These are phyloP conservation scores for Anisognathus igniventris DNA, from an alignment of 2,797 vertebrate genomes.

Conservation along the genomic window DNA sequence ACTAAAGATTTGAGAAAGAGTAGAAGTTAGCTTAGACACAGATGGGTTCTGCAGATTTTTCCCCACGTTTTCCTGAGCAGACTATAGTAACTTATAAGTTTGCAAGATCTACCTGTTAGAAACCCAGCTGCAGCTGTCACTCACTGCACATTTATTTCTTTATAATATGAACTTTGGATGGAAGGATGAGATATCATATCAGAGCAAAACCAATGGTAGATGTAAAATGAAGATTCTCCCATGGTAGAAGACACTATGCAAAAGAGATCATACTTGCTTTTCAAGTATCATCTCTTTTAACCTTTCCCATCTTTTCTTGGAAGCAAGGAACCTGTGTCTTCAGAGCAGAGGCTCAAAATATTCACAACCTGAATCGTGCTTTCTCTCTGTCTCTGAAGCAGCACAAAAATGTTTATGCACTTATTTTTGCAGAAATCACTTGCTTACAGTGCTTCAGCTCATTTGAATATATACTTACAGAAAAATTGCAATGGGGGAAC, in stretches of 20 bases:
- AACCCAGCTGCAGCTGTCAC: not conserved
- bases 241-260: not conserved
- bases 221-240: not conserved
- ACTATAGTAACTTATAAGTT: not conserved
- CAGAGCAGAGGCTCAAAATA: not conserved
- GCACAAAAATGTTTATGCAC: not conserved
- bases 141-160: not conserved
- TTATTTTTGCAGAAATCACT: not conserved
- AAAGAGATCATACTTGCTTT: not conserved
- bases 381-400: not conserved
- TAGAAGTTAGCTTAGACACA: not conserved
- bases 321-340: not conserved
- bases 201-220: not conserved
- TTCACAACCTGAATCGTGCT: not conserved
- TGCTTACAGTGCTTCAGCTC: not conserved
- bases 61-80: not conserved
- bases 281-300: not conserved
- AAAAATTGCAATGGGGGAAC: not conserved
- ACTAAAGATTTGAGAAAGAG: not conserved
- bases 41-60: not conserved
- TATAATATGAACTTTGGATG: not conserved
- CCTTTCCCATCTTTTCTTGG: not conserved
- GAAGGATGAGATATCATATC: not conserved
- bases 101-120: not conserved
- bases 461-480: not conserved